Evolutionary conservation across 2,888 invertebrate species (phyloP).

Genomic region (Dendrolimus houi): DNA sequence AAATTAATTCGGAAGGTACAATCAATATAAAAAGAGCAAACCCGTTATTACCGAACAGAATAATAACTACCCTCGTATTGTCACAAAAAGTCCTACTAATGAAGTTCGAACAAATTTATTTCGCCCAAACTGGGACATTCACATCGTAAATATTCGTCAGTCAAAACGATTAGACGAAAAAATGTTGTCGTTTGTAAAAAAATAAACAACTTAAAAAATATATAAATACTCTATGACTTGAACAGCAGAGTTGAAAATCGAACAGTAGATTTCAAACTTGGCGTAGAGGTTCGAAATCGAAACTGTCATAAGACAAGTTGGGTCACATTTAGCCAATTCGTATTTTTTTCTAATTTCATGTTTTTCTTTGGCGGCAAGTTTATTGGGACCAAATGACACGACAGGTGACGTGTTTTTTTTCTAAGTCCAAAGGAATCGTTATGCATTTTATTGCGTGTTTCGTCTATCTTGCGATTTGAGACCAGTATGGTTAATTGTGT

Average conservation of each 20-base stretch:
- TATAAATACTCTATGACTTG: constrained; percentile 13
- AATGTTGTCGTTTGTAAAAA: constrained; percentile 40
- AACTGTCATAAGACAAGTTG: constrained; percentile 51
- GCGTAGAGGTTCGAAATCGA: constrained; percentile 19
- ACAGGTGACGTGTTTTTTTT: constrained; percentile 70
- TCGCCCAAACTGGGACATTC: constrained; percentile 55
- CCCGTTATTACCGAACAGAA: constrained; percentile 6
- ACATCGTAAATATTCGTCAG: constrained; percentile 72
- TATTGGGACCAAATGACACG: constrained; percentile 75
- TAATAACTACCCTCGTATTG: constrained; percentile 13
- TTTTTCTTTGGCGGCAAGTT: constrained; percentile 69
- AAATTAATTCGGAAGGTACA: constrained; percentile 49
- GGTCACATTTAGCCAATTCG: constrained; percentile 60
- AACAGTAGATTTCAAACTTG: constrained; percentile 9
- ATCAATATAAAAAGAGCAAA: constrained; percentile 31
- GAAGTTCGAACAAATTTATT: constrained; percentile 63
- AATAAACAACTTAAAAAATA: constrained; percentile 15
- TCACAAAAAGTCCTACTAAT: constrained; percentile 58
- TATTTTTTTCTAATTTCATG: constrained; percentile 53
- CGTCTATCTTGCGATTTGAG: constrained; percentile 43
- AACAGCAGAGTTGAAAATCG: constrained; percentile 10
- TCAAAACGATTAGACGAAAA: constrained; percentile 56
- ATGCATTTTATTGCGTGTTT: constrained; percentile 70
- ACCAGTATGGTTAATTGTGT: constrained; percentile 51
- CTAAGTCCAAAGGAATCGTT: constrained; percentile 51